phyloP scores from a whole-genome alignment of 2,797 vertebrate species.

The Muscicapa striata region DNA sequence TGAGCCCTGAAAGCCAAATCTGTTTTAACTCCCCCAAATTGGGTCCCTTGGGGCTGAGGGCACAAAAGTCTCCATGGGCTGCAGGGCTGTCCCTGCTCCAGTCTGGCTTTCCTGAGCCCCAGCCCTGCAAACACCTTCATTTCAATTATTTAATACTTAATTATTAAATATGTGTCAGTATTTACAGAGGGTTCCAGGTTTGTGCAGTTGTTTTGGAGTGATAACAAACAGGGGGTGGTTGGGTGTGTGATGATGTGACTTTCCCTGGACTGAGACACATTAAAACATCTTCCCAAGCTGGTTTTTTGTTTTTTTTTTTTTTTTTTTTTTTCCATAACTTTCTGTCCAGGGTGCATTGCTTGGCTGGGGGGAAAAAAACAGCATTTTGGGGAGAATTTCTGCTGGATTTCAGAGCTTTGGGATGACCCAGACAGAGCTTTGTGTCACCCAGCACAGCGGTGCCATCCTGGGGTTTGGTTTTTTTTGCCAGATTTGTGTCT shows the following conservation, averaged over 20 bases:
- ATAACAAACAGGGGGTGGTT: background rate
- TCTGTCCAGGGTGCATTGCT: background rate
- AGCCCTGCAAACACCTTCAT: background rate
- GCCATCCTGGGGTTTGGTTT: background rate
- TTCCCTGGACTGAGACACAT: background rate
- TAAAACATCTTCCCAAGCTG: background rate
- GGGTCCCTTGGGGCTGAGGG: background rate
- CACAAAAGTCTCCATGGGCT: background rate
- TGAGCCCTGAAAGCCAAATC: background rate
- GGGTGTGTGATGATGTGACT: accelerated
- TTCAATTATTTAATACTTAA: background rate
- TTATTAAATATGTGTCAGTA: accelerated
- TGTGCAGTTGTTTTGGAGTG: background rate
- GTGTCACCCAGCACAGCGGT: background rate
- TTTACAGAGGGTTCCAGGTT: background rate
- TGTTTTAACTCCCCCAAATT: background rate
- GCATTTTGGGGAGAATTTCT: background rate
- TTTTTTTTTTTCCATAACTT: background rate
- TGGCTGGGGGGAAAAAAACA: background rate
- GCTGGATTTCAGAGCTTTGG: background rate
- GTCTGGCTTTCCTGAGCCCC: background rate
- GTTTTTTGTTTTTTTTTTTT: too few relatives aligned
- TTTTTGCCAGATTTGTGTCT: background rate
- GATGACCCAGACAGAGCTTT: background rate
- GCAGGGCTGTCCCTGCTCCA: background rate